Base-by-base conservation (phyloP, 2,888 invertebrate species). In the Tenthredo scrophulariae region DNA sequence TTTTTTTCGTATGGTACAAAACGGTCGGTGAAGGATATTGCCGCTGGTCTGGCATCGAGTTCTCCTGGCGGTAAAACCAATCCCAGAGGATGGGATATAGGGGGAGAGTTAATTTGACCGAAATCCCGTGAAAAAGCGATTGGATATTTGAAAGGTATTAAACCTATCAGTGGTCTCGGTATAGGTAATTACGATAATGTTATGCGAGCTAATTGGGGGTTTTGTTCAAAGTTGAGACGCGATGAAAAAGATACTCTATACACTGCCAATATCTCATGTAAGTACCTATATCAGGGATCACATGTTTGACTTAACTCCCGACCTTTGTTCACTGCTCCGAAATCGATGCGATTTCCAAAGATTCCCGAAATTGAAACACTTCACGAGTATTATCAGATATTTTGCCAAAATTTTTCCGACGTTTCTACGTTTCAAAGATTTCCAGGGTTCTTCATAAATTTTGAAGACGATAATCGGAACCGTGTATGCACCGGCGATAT, bases 181-280 rank as follows among this genome's bases (percentile, higher is more conserved):
- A 74, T 74, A 88, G 88, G 88, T 91, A 91, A 92, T 92, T 91
- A 91, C 91, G 89, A 88, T 92, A 92, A 92, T 92, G 90, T 90
- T 91, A 91, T 92, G 91, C 89, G 90, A 89, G 89, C 91, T 92
- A 91, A 92, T 92, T 91, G 91, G 91, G 87, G 91, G 89, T 90
- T 91, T 90, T 89, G 89, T 80, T 62, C n/a, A 6, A 7, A n/a
- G 80, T 65, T 86, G 88, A 89, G 89, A 88, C 84, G 86, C 90
- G 90, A 91, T 91, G 90, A 90, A 91, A 90, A 89, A 88, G 88
- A 91, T 90, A 91, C 91, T 91, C 37, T 18, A 54, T 22, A 37
- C 67, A 62, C 67, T 37, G 80, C 80, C 58, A 77, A 77, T 77
- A 77, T 26, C 13, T 46, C 33, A 4, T 26, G 26, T 37, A 7